Evolutionary conservation across 2,113 vertebrate species (phyloP), one percentile per base, ranked within the genome.

Genomic region (Ploceus nigricollis): DNA sequence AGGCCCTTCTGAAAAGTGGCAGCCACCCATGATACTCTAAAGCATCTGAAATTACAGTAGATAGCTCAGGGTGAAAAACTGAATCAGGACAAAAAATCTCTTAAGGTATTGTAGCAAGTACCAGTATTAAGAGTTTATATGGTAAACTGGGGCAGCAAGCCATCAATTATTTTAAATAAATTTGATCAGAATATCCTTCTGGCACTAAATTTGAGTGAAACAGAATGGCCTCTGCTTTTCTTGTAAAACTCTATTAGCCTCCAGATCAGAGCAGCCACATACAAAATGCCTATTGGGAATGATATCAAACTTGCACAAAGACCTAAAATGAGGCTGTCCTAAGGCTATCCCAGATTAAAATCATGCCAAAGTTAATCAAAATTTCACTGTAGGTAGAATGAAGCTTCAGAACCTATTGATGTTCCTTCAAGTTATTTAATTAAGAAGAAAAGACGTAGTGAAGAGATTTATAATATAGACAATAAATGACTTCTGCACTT

Each of bases 21-120:
- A 83, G 31, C 8, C 25, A 51, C 0, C 0, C 5, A 12, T n/a
- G 4, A 35, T 30, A 45, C 6, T 66, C 37, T 30, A 47, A 84
- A 87, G 1, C 2, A 71, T 76, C 40, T 60, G 27, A 58, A 66
- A 75, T 71, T 66, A 54, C 18, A 63, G 37, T 25, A 40, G 39
- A 25, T 35, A 39, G 4, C 9, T 15, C 0, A 2, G 15, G 30
- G 19, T 48, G 13, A 47, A 57, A 28, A 86, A 72, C 10, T 40
- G n/a, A 80, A 56, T n/a, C 24, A 60, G 25, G 53, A 37, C 33
- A 69, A 61, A 60, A 48, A 53, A 35, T 40, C 25, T 83, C n/a
- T 58, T 44, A 31, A 64, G 9, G 12, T 76, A 58, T 20, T 13
- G 5, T 60, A 58, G 12, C 14, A 79, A 71, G 18, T 53, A 31